Evolutionary conservation across 64 coral and sea anemone species (phyloP).

Genomic region (Stichodactyla helianthus): DNA sequence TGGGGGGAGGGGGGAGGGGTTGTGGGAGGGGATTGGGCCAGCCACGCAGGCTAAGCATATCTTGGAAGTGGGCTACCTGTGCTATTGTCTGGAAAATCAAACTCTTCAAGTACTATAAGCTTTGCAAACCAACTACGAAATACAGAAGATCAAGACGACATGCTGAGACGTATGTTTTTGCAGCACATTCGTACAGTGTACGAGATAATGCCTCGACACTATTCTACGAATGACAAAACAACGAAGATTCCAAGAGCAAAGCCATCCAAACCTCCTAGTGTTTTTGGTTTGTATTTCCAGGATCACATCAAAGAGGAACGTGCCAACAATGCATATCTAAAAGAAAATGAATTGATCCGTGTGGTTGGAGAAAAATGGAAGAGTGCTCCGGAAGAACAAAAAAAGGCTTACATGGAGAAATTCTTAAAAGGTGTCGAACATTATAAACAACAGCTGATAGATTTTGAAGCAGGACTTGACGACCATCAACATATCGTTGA

Average conservation of each 20-base stretch:
- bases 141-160: no score
- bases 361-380: conserved; percentile 17
- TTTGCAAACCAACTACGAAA: no score
- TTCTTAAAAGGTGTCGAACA: neutral
- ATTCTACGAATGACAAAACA: neutral
- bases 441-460: conserved; percentile 7
- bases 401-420: conserved; percentile 7
- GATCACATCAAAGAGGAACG: neutral
- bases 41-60: no score
- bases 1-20: no score
- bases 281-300: neutral
- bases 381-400: neutral
- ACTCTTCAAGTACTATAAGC: no score
- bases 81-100: no score
- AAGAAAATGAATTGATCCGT: conserved; percentile 16
- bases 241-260: neutral
- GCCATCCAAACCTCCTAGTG: neutral
- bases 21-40: no score
- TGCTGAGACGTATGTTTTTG: neutral
- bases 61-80: no score
- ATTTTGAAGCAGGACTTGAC: neutral
- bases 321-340: neutral
- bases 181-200: neutral
- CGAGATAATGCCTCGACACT: neutral
- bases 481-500: neutral